Conservation (phyloP, 37 sponge, comb jelly and placozoan species). For the Aplysina aerophoba region DNA sequence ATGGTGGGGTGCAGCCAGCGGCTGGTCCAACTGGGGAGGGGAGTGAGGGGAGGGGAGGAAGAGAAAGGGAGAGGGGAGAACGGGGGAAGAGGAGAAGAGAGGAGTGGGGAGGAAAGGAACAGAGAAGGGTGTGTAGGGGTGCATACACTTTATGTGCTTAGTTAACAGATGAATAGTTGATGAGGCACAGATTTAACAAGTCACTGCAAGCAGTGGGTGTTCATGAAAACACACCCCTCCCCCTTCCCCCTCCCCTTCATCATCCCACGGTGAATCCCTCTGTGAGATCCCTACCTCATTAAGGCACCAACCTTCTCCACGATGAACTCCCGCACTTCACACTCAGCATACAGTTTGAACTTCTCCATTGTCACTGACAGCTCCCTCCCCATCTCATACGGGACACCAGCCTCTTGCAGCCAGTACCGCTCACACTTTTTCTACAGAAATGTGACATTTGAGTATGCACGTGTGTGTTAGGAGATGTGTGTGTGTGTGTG, state of each 20-base stretch:
- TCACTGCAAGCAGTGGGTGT: too few relatives aligned
- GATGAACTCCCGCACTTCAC: conserved; percentile 27
- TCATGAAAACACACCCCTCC: too few relatives aligned
- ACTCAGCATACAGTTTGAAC: conserved; percentile 24
- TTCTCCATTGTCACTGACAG: conserved; percentile 17
- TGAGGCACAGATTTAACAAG: too few relatives aligned
- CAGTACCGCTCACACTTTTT: conserved; percentile 29
- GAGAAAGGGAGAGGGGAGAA: too few relatives aligned
- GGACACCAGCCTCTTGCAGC: not conserved
- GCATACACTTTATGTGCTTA: too few relatives aligned
- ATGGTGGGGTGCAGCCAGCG: not conserved
- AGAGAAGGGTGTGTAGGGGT: too few relatives aligned
- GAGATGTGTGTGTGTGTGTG: conserved; percentile 15
- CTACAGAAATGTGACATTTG: not conserved
- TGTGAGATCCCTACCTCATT: too few relatives aligned
- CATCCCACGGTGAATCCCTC: too few relatives aligned
- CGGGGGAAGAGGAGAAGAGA: too few relatives aligned
- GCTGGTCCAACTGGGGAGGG: not conserved
- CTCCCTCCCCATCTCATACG: not conserved
- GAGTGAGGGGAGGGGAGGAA: not conserved
- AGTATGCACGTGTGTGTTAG: conserved; percentile 16
- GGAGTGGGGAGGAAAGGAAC: too few relatives aligned
- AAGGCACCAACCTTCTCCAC: not conserved
- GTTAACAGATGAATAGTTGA: too few relatives aligned
- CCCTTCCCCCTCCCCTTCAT: too few relatives aligned